These are phyloP conservation scores for Simalia tracyae DNA, from an alignment of 2,797 vertebrate species.

Conservation along the genomic window DNA sequence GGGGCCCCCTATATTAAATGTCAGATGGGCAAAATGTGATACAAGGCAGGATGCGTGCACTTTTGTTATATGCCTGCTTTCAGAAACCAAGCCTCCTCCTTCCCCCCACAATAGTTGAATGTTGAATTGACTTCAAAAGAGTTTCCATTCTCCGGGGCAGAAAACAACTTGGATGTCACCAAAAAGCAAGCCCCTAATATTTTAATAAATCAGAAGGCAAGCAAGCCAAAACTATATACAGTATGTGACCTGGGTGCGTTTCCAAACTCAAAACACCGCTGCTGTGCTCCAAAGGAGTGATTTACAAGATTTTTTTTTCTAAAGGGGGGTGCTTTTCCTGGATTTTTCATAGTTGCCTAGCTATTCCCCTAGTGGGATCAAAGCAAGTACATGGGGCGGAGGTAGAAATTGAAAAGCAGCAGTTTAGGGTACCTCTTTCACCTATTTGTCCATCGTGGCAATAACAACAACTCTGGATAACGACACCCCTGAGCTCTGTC, in stretches of 20 bases:
- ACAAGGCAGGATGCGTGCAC: constrained; percentile 7
- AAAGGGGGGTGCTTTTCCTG: background rate
- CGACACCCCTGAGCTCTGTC: background rate
- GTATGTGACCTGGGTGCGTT: background rate
- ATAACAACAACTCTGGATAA: background rate
- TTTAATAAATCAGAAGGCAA: background rate
- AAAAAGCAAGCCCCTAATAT: background rate
- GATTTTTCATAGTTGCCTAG: background rate
- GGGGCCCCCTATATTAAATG: constrained; percentile 25
- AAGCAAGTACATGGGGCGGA: background rate
- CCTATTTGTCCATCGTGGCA: background rate
- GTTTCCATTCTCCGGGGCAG: constrained; percentile 23
- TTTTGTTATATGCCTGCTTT: constrained; percentile 25
- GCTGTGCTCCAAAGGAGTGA: background rate
- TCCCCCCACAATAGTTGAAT: background rate
- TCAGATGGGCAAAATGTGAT: constrained; percentile 24
- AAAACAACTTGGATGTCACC: constrained; percentile 4
- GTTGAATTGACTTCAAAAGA: constrained; percentile 2
- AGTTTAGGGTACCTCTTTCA: background rate
- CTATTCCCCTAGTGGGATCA: background rate
- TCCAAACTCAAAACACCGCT: background rate
- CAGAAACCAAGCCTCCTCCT: background rate
- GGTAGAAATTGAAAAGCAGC: background rate
- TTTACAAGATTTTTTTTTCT: background rate
- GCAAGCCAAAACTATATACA: background rate